Evolutionary conservation across 2,888 invertebrate genomes (phyloP).

Genomic region (Andrena bucephala): DNA sequence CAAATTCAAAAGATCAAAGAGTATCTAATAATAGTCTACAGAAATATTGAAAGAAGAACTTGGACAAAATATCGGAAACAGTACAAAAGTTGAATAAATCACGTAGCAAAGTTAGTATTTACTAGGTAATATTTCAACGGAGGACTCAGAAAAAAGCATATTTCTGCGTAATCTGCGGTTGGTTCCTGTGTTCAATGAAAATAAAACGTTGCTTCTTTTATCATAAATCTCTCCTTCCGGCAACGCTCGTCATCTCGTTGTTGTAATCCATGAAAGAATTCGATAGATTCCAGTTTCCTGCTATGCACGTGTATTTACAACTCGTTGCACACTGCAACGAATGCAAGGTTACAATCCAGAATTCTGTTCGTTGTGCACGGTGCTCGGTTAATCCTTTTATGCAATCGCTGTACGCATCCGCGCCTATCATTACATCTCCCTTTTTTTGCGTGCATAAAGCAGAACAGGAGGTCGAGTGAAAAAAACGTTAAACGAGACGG

Average conservation of each 20-base stretch:
- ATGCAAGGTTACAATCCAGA: conserved; percentile 39
- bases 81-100: background rate
- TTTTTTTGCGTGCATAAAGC: conserved; percentile 28
- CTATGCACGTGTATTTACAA: conserved; percentile 31
- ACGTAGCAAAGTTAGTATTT: background rate
- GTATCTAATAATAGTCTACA: too few species aligned
- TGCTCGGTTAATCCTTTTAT: conserved; percentile 39
- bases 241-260: conserved; percentile 2
- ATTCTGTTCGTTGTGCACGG: background rate
- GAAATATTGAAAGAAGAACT: too few species aligned
- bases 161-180: background rate
- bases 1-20: too few species aligned
- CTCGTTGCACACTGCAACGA: conserved; percentile 13
- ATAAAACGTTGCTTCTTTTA: background rate
- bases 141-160: background rate
- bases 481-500: background rate
- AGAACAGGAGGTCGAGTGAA: background rate
- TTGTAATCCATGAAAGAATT: conserved; percentile 14
- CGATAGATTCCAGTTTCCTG: conserved; percentile 25
- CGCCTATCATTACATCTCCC: conserved; percentile 24
- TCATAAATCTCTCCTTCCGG: conserved; percentile 1
- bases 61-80: background rate
- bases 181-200: background rate
- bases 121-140: background rate
- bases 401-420: conserved; percentile 51